Evolutionary conservation across 2,888 invertebrate species (phyloP), one percentile per base, ranked within the genome.

Genomic region (Amphipyra tragopoginis): DNA sequence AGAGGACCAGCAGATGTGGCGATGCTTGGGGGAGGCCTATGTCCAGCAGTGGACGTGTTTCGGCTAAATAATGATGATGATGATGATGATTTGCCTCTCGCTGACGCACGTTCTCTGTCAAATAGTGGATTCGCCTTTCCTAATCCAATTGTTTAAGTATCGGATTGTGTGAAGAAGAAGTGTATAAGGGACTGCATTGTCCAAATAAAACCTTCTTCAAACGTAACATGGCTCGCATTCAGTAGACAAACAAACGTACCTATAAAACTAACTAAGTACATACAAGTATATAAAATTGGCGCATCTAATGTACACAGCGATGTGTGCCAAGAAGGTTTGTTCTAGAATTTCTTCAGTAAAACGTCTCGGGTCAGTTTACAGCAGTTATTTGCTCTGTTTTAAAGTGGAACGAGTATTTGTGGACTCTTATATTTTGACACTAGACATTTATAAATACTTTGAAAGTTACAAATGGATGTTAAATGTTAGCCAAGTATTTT

Each of bases 281-380:
- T 21, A 21, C 14, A 33, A 44, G 33, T 11, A 14, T 15, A 49
- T 50, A 47, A 15, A 29, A 14, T 9, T 14, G 15, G 38, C 44
- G 47, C 50, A 55, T 57, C 56, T 72, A 57, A 64, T 64, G 64
- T 47, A 71, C 64, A 70, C 58, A 36, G 59, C 47, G 21, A 52
- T 65, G 72, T 21, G 21, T 21, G 21, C 65, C 72, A 67, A 75
- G 51, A 57, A 45, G 47, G 57, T 75, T 77, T 64, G 51, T 50
- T 50, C 43, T 56, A 66, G 61, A 68, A 64, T 64, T 72, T 45
- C 49, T 52, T 58, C 21, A 33, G 51, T 49, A 45, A 62, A 65
- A 49, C 40, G 42, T 55, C 21, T 11, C 29, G 58, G 56, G 51
- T 56, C 61, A 59, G 67, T 51, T 68, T 65, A 52, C 73, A 66